A percentile compares a stretch with the other conserved stretches of the same genome.
These are phyloP conservation scores for Phylloscopus whistleri DNA, from an alignment of 2,113 vertebrate genomes.

Conservation along the genomic window DNA sequence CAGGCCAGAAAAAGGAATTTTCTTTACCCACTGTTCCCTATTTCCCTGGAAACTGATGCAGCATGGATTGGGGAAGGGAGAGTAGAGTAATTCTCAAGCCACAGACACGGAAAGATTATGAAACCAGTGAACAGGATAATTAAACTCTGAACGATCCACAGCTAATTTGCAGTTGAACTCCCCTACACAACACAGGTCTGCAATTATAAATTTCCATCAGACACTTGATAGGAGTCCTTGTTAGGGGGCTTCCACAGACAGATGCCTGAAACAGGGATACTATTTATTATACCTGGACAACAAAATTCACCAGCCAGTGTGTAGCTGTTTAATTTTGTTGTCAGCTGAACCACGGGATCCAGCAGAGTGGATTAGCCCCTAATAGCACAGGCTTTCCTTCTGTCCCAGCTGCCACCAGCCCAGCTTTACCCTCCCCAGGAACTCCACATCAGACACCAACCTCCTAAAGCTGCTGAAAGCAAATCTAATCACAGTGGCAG, in stretches of 20 bases:
- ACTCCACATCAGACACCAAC: background rate
- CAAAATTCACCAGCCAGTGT: background rate
- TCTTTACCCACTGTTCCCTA: background rate
- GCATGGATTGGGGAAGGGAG: background rate
- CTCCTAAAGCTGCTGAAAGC: background rate
- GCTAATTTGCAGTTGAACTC: background rate
- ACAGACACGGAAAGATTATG: background rate
- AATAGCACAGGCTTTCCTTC: background rate
- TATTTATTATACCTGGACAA: background rate
- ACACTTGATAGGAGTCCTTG: background rate
- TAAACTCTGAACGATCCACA: background rate
- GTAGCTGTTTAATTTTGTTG: background rate
- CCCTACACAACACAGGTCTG: background rate
- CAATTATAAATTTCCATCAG: background rate
- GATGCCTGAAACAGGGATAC: background rate
- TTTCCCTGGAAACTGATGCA: background rate
- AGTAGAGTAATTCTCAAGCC: background rate
- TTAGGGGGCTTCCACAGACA: background rate
- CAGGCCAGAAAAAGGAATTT: background rate
- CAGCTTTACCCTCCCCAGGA: background rate
- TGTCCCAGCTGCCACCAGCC: background rate
- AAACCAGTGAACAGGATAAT: constrained; percentile 19
- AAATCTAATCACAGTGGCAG: background rate
- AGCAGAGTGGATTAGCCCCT: background rate
- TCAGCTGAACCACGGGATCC: background rate